Percentiles rank a stretch among this genome's conserved stretches.
Evolutionary conservation across 2,888 invertebrate species (phyloP).

Genomic region (Drosophila nigritarsus): DNA sequence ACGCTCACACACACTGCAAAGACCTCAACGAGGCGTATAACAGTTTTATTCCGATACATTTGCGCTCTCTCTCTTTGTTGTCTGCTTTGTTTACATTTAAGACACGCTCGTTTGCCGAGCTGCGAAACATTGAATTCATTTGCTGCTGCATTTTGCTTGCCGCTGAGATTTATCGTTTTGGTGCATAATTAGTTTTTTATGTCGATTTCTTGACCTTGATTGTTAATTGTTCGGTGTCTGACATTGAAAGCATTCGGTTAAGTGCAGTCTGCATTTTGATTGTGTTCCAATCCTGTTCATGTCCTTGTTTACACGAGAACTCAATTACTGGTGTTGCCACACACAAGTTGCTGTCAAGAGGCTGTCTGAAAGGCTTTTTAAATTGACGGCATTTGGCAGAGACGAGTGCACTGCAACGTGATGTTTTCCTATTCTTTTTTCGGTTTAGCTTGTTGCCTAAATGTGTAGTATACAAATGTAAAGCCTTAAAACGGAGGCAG

Average conservation of each 20-base stretch:
- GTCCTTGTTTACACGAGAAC: constrained; percentile 18
- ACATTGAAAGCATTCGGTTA: constrained; percentile 66
- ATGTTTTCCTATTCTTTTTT: neutral
- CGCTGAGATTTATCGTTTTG: constrained; percentile 56
- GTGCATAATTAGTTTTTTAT: constrained; percentile 56
- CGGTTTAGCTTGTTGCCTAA: neutral
- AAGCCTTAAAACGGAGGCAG: neutral
- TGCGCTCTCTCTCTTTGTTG: constrained; percentile 31
- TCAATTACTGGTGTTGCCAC: constrained; percentile 36
- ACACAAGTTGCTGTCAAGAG: constrained; percentile 9
- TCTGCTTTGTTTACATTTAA: constrained; percentile 68
- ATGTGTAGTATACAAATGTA: neutral
- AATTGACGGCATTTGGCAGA: constrained; percentile 46
- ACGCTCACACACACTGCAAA: constrained; percentile 41
- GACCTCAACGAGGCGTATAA: constrained; percentile 50
- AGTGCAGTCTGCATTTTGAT: constrained; percentile 10
- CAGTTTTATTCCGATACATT: constrained; percentile 51
- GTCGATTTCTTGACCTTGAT: constrained; percentile 75
- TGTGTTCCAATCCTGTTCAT: neutral
- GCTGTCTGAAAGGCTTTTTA: constrained; percentile 21
- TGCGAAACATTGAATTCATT: constrained; percentile 60
- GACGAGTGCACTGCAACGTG: constrained; percentile 50
- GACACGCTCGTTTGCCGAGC: constrained; percentile 27
- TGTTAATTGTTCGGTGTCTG: constrained; percentile 59
- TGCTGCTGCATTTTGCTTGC: constrained; percentile 23